A percentile compares a stretch with the other conserved stretches of the same genome.
phyloP scores from a whole-genome alignment of 2,888 invertebrate species.

The Siphlonurus alternatus region DNA sequence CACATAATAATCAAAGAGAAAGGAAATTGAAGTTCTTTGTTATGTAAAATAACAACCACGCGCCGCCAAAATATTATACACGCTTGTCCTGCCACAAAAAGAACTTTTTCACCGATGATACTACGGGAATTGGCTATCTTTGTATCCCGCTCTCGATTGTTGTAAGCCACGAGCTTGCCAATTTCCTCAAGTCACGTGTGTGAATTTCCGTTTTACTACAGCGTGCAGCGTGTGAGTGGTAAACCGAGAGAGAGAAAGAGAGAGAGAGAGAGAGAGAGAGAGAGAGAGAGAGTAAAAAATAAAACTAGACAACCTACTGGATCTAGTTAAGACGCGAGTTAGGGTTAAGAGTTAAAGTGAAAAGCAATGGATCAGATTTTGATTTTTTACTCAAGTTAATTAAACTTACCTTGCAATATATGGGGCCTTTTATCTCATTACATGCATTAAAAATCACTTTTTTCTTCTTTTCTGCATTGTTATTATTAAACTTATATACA shows the following conservation, averaged over 20 bases:
- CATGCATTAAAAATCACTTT: too few relatives aligned
- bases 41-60: neutral
- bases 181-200: neutral
- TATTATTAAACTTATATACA: too few relatives aligned
- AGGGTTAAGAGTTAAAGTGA: too few relatives aligned
- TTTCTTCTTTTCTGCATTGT: too few relatives aligned
- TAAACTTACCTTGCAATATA: too few relatives aligned
- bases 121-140: neutral
- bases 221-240: neutral
- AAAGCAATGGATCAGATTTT: too few relatives aligned
- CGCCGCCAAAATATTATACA: neutral
- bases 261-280: neutral
- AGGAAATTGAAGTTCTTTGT: neutral
- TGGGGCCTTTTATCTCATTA: too few relatives aligned
- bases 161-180: neutral
- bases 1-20: neutral
- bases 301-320: too few relatives aligned
- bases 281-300: neutral
- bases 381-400: too few relatives aligned
- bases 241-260: neutral
- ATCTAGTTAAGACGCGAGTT: too few relatives aligned
- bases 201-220: neutral
- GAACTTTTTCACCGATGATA: neutral
- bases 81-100: neutral
- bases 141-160: neutral